Base-by-base conservation (phyloP, 2,888 invertebrate species). In the Acrocyrtus sp. region DNA sequence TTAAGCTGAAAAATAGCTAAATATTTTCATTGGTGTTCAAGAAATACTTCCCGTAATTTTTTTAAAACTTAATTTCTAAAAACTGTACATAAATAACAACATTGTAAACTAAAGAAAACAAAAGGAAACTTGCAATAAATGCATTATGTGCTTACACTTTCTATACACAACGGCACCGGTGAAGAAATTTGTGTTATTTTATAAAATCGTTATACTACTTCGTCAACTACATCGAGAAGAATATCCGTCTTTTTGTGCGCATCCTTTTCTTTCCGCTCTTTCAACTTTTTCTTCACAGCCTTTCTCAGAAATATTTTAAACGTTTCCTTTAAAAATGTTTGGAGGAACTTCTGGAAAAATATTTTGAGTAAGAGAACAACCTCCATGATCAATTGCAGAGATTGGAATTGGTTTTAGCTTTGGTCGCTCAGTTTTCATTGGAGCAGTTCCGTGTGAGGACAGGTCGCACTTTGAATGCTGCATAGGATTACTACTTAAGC, bases 271-370 rank as follows among this genome's bases (percentile, higher is more conserved):
- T 73, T 65, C 21, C 47, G 26, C 6, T 68, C 68, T 21, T 73
- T 73, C 22, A 73, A 24, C 56, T 61, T 58, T 43, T 73, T 73
- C 56, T 73, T 73, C 6, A 73, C 67, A 22, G 73, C 73, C 57
- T 73, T 73, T 19, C 73, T 43, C 1, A 73, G 67, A 50, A 73
- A 73, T 24, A 73, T 73, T 67, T 73, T 73, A 39, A 73, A 73
- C 21, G 73, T 73, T 57, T 73, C 73, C 56, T 73, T 73, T n/a
- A 73, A 51, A 60, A 73, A 73, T 27, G 73, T 73, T 61, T 73
- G 73, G n/a, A 73, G 53, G 67, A 73, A 73, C 67, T 73, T 73
- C 51, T 62, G 67, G 26, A 73, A 73, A 51, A 73, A 73, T 67
- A 73, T 53, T 67, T 73, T 73, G n/a, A 73, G 60, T 10, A 73